Evolutionary conservation across 1,140 invertebrate species (phyloP).

Genomic region (Melitaea cinxia): DNA sequence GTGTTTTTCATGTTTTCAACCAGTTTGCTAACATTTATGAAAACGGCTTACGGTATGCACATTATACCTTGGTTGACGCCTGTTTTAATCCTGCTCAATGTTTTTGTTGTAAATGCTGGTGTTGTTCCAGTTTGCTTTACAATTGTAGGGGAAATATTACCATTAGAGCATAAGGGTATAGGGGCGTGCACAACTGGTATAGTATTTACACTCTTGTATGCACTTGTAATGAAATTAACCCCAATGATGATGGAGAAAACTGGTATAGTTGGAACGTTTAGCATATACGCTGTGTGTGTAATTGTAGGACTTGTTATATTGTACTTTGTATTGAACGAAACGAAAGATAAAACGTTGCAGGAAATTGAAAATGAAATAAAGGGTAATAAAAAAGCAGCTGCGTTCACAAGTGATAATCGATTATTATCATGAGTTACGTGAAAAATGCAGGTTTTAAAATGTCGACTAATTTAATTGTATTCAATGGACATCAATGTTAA

Average conservation of each 20-base stretch:
- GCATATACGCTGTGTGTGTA: conserved; percentile 43
- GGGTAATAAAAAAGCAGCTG: conserved; percentile 29
- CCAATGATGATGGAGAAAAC: conserved; percentile 44
- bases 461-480: not conserved
- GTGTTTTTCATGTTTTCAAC: conserved; percentile 45
- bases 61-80: conserved; percentile 38
- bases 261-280: conserved; percentile 46
- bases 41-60: conserved; percentile 16
- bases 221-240: conserved; percentile 45
- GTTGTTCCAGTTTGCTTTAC: conserved; percentile 47
- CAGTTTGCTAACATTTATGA: conserved; percentile 38
- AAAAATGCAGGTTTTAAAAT: not conserved
- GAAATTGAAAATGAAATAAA: conserved; percentile 56
- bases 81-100: conserved; percentile 43
- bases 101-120: conserved; percentile 47
- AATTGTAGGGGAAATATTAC: conserved; percentile 52
- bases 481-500: not conserved
- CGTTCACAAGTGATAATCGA: conserved; percentile 13
- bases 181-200: conserved; percentile 44
- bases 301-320: conserved; percentile 40
- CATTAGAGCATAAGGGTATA: conserved; percentile 49
- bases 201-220: conserved; percentile 44
- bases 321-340: conserved; percentile 52
- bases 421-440: conserved; percentile 1
- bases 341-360: conserved; percentile 59